Conservation (phyloP, 2,797 vertebrate species). For the Acrossocheilus wenchowensis region DNA sequence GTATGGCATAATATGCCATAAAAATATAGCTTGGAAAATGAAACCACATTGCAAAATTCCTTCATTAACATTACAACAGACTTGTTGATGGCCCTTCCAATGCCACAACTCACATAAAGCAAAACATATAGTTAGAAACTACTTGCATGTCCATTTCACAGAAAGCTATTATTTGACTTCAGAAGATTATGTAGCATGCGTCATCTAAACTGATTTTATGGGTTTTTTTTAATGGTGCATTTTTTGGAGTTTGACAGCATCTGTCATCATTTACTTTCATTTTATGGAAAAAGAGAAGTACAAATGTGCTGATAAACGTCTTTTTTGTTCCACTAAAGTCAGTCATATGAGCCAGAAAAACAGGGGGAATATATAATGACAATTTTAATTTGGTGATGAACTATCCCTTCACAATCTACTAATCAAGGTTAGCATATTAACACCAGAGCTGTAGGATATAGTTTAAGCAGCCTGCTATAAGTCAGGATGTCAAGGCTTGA, state of each 20-base stretch:
- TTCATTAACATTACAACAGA: not conserved
- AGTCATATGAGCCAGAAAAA: not conserved
- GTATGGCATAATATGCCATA: not conserved
- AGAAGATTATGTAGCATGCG: not conserved
- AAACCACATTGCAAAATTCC: not conserved
- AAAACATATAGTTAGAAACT: not conserved
- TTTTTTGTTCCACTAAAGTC: not conserved
- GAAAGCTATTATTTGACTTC: not conserved
- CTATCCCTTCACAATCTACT: not conserved
- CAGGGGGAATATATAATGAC: not conserved
- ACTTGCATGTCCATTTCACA: not conserved
- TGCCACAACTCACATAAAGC: not conserved
- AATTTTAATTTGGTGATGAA: not conserved
- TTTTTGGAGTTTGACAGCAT: not conserved
- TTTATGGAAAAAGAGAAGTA: not conserved
- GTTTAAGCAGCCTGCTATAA: not conserved
- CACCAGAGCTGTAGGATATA: not conserved
- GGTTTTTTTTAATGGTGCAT: not conserved
- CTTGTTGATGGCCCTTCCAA: not conserved
- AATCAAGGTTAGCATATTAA: not conserved
- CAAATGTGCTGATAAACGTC: not conserved
- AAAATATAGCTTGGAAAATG: not conserved
- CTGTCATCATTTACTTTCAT: not conserved
- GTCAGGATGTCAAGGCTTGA: constrained; percentile 54
- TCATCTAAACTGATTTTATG: not conserved